These are phyloP conservation scores for Caracal caracal DNA, from an alignment of 2,113 vertebrate species.

Conservation along the genomic window DNA sequence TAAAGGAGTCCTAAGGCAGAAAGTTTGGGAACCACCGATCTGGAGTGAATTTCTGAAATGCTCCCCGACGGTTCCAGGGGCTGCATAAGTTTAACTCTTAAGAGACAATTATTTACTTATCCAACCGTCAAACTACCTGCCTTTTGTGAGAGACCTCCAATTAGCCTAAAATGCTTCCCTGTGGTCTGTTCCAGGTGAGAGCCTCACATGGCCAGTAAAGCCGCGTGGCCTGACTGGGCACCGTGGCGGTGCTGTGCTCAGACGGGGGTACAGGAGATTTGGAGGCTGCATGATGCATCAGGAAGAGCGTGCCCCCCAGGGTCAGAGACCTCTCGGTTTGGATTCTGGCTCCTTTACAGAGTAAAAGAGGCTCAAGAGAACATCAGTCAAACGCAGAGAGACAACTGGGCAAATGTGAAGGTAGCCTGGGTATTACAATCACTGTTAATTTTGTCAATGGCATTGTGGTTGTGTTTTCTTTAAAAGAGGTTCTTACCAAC, in stretches of 20 bases:
- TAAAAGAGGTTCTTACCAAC: not conserved
- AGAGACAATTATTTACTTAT: not conserved
- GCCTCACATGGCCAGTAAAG: not conserved
- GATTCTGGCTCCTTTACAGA: not conserved
- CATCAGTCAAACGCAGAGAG: not conserved
- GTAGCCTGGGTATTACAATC: not conserved
- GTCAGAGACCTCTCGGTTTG: not conserved
- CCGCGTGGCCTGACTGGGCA: rapidly evolving
- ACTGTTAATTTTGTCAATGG: not conserved
- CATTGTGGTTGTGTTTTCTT: not conserved
- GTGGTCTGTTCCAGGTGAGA: not conserved
- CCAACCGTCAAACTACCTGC: not conserved
- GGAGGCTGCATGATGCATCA: not conserved
- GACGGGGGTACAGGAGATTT: not conserved
- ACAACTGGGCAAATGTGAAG: not conserved
- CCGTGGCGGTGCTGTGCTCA: not conserved
- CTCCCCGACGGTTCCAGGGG: not conserved
- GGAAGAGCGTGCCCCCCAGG: not conserved
- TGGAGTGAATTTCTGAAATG: not conserved
- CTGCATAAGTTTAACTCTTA: not conserved
- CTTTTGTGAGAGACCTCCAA: not conserved
- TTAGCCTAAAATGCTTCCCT: not conserved
- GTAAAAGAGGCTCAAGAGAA: not conserved
- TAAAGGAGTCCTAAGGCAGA: not conserved
- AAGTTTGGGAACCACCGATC: not conserved